These are phyloP conservation scores for Neotragus pygmaeus DNA, from an alignment of 2,113 vertebrate species.

Conservation along the genomic window DNA sequence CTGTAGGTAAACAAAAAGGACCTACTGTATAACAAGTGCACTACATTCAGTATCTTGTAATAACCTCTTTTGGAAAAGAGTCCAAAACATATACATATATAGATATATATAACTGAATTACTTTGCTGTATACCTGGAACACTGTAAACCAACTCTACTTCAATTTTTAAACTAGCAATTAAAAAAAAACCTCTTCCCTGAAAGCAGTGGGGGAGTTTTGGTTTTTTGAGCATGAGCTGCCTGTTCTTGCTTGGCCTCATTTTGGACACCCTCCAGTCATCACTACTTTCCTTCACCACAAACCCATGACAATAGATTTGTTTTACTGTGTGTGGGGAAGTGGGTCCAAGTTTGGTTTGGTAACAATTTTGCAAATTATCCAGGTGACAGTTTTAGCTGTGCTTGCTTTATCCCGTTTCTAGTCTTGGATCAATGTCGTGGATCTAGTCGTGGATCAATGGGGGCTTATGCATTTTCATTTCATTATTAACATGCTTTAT, in stretches of 20 bases:
- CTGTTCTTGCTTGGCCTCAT: background rate
- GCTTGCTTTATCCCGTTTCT: background rate
- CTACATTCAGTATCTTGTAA: background rate
- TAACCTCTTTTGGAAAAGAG: background rate
- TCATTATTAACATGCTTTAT: background rate
- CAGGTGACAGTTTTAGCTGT: background rate
- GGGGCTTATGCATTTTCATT: background rate
- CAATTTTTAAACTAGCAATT: background rate
- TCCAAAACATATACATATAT: background rate
- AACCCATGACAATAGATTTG: background rate
- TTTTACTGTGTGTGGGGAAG: background rate
- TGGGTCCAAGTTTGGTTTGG: background rate
- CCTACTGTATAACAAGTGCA: background rate
- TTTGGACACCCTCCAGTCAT: background rate
- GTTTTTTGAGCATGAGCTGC: background rate
- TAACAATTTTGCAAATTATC: background rate
- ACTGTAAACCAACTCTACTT: background rate
- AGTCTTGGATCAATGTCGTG: too few species aligned
- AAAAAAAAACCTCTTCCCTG: background rate
- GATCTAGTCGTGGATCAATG: too few species aligned
- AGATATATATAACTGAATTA: background rate
- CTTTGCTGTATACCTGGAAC: background rate
- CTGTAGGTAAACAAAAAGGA: background rate
- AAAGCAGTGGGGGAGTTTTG: background rate
- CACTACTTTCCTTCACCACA: background rate